A percentile compares a stretch with the other conserved stretches of the same genome.
Conservation (phyloP, 2,113 vertebrate species). For the Festucalex cinctus region DNA sequence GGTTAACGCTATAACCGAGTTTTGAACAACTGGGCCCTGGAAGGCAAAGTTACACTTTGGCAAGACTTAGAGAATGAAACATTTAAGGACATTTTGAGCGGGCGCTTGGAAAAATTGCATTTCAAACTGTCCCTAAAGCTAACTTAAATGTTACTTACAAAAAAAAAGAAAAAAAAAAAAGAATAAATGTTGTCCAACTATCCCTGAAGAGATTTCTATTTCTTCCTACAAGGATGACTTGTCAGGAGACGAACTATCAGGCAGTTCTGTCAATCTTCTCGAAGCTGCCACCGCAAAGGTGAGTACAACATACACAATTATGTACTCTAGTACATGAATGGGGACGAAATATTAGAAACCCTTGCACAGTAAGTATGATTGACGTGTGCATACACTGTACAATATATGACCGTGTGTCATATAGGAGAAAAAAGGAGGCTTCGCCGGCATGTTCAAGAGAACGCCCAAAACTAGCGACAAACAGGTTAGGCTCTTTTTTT, state of each 20-base stretch:
- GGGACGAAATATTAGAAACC: background rate
- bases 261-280: constrained; percentile 38
- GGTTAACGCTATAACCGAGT: no score
- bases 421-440: constrained; percentile 52
- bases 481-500: constrained; percentile 35
- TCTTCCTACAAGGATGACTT: constrained; percentile 32
- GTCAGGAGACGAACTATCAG: constrained; percentile 17
- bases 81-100: no score
- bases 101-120: no score
- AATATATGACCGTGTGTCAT: background rate
- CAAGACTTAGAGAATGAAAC: no score
- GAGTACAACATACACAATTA: background rate
- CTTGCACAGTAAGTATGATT: background rate
- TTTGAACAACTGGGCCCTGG: no score
- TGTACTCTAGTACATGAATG: no score
- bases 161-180: no score
- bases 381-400: background rate
- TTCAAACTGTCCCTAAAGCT: no score
- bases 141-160: no score
- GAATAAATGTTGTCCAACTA: background rate
- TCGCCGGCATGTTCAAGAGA: constrained; percentile 44
- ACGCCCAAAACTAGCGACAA: constrained; percentile 45
- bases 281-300: constrained; percentile 44
- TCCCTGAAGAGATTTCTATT: background rate
- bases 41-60: no score